Evolutionary conservation across 2,888 invertebrate genomes (phyloP).

Genomic region (Phyto melanocephala): DNA sequence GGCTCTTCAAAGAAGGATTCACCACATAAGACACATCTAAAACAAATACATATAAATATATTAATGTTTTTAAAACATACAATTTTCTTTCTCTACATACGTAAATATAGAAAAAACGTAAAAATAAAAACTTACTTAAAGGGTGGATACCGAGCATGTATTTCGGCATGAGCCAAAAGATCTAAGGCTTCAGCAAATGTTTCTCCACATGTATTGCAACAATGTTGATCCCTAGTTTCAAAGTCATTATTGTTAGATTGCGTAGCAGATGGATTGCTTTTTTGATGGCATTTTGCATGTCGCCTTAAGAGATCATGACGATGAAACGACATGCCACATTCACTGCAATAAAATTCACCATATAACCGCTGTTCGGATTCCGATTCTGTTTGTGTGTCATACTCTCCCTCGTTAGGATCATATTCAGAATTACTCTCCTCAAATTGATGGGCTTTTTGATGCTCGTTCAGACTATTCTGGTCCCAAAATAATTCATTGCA

Average conservation of each 20-base stretch:
- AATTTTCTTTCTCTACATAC: too few species aligned
- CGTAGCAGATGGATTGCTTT: conserved; percentile 51
- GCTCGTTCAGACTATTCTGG: conserved; percentile 81
- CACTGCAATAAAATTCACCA: conserved; percentile 83
- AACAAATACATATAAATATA: background rate
- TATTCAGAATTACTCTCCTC: conserved; percentile 79
- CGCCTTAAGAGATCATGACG: conserved; percentile 86
- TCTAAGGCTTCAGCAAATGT: conserved; percentile 87
- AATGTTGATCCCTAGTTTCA: conserved; percentile 80
- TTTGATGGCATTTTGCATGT: conserved; percentile 81
- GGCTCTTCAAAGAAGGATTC: conserved; percentile 83
- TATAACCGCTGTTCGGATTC: conserved; percentile 82
- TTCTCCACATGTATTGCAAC: conserved; percentile 90
- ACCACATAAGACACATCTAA: conserved; percentile 83
- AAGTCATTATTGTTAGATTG: conserved; percentile 45
- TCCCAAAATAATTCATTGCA: conserved; percentile 92
- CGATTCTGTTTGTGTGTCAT: conserved; percentile 79
- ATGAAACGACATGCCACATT: conserved; percentile 89
- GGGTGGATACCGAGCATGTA: conserved; percentile 84
- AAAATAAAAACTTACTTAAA: conserved; percentile 75
- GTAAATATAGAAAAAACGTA: background rate
- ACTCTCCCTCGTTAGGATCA: conserved; percentile 77
- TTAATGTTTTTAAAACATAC: too few species aligned
- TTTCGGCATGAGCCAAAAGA: conserved; percentile 88
- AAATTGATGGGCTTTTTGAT: conserved; percentile 82